Evolutionary conservation across 2,888 invertebrate genomes (phyloP).

Genomic region (Nezara viridula): DNA sequence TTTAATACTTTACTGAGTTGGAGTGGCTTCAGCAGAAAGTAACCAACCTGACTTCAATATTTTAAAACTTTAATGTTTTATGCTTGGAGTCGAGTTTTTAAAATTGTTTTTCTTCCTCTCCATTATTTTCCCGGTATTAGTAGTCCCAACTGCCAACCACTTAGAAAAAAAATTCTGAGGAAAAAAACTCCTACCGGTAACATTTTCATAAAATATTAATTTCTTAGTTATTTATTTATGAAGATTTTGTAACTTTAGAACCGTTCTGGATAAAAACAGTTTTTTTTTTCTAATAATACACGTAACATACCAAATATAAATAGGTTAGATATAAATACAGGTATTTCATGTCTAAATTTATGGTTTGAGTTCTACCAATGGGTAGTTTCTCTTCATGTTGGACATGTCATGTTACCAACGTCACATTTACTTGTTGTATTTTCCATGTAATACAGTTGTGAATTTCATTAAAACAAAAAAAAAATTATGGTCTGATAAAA

Average conservation of each 20-base stretch:
- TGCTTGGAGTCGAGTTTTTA: neutral
- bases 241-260: neutral
- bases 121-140: neutral
- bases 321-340: no score
- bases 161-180: neutral
- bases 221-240: neutral
- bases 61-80: neutral
- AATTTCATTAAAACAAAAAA: no score
- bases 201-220: neutral
- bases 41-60: neutral
- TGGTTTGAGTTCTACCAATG: no score
- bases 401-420: no score
- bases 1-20: neutral
- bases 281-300: neutral
- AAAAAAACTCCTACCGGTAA: neutral
- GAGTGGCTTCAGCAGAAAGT: neutral
- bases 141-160: neutral
- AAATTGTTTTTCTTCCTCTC: neutral
- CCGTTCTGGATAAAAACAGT: neutral
- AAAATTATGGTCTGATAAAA: no score
- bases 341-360: no score
- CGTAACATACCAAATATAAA: no score
- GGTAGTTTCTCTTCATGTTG: no score
- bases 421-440: no score
- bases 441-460: no score